Evolutionary conservation across 2,888 invertebrate genomes (phyloP), one percentile per base, ranked within the genome.

Genomic region (Microplitis manilae): DNA sequence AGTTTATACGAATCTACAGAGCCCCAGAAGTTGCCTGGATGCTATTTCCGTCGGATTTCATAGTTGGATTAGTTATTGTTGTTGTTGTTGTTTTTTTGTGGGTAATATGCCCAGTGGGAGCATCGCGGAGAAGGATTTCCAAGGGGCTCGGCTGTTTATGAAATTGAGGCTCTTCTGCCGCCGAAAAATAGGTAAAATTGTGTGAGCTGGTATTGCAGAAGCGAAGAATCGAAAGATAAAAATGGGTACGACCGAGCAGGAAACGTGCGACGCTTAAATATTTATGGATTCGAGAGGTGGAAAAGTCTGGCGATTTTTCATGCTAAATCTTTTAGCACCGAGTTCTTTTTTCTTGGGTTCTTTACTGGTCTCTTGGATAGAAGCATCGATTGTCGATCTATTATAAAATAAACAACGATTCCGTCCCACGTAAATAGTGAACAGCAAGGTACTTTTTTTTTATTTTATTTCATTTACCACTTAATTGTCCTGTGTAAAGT

Each of bases 11-110:
- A 72, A 73, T 73, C 78, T 77, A 75, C 72, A 68, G 67, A 69
- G 50, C 78, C 78, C 62, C 78, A 71, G 77, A 80, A 79, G 77
- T 79, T 76, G 78, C 73, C 79, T 79, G 77, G 73, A 78, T 79
- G 79, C 79, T 79, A 82, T 81, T 81, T 80, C 79, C 79, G 77
- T 77, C 77, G 70, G 39, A 80, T 81, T 79, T 76, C 77, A 74
- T 76, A 72, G 78, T 76, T 60, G 75, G 62, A 79, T 80, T 77
- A 30, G 6, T 39, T 71, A 17, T 39, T 61, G 38, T 62, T 50
- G 9, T 73, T 39, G 2, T 39, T 71, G 17, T 39, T 61, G 40
- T 62, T 50, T 20, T 73, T 38, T 72, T 61, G 6, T 40, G 17
- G 59, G 67, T 73, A 65, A 73, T 73, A 73, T 65, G 59, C 50